phyloP scores from a whole-genome alignment of 2,888 invertebrate species.

The Seira musarum region DNA sequence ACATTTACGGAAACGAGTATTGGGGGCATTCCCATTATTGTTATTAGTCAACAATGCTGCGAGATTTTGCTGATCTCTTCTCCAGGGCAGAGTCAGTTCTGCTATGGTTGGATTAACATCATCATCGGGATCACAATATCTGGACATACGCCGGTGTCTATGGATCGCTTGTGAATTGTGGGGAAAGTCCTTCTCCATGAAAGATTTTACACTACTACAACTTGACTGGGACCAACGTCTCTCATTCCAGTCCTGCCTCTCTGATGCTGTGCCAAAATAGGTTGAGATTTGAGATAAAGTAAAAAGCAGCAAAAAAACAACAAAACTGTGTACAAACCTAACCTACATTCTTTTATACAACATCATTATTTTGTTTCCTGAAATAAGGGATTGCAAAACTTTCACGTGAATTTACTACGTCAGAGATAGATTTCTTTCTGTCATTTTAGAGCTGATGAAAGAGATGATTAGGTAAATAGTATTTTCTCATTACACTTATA shows the following conservation, averaged over 20 bases:
- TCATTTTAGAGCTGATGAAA: too few species aligned
- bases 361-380: too few species aligned
- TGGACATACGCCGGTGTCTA: constrained; percentile 63
- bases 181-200: constrained; percentile 68
- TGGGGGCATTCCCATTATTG: constrained; percentile 36
- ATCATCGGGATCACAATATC: constrained; percentile 66
- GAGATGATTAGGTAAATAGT: too few species aligned
- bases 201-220: constrained; percentile 68
- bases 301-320: too few species aligned
- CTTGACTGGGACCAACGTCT: constrained; percentile 69
- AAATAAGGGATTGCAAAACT: too few species aligned
- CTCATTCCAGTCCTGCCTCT: constrained; percentile 67
- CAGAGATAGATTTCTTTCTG: too few species aligned
- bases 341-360: too few species aligned
- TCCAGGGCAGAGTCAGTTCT: constrained; percentile 68
- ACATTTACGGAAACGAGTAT: constrained; percentile 58
- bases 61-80: constrained; percentile 62
- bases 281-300: too few species aligned
- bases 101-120: constrained; percentile 62
- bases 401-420: too few species aligned
- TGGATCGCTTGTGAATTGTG: constrained; percentile 65
- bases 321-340: too few species aligned
- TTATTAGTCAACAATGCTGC: constrained; percentile 33
- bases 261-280: constrained; percentile 54
- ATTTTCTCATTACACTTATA: too few species aligned